Base-by-base conservation (phyloP, 2,113 vertebrate species). In the Myotis brandtii region DNA sequence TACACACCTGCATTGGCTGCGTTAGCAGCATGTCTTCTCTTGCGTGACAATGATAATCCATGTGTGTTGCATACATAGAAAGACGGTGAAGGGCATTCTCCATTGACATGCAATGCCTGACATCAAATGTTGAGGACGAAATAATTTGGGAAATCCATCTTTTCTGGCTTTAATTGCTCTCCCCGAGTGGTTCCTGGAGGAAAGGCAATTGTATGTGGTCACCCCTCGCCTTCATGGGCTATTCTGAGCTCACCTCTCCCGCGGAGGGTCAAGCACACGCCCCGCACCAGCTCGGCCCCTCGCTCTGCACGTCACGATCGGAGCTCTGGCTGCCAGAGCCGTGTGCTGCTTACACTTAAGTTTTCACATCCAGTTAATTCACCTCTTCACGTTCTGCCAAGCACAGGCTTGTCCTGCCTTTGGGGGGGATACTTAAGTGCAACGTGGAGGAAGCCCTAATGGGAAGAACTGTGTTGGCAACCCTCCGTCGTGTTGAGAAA, bases 101-200 rank as follows among this genome's bases (percentile, higher is more conserved):
- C 46, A 91, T 91, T 95, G 75, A 97, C 97, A 98, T 93, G 94
- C 96, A 95, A 94, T 95, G 95, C 97, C 37, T 90, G 73, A 27
- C 92, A 76, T 96, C 92, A 95, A 96, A 88, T 95, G 69, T 93
- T 91, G 91, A 82, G 56, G 92, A 96, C 96, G 90, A 93, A 95
- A 91, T 97, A 97, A 98, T 97, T 98, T 96, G 93, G 92, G 88
- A 23, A 95, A 97, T 97, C 86, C 95, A 96, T 97, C 91, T 94
- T 96, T 97, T 97, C 94, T 77, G 40, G 91, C 95, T 98, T 96
- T 95, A 89, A 86, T 97, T 95, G 81, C 37, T 95, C 95, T 98
- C 97, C 83, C 56, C 96, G 52, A 76, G 95, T 96, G 89, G 95
- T 96, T 98, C 92, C 84, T 96, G 80, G 64, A 91, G 52, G 77